phyloP scores from a whole-genome alignment of 2,113 vertebrate genomes.

The Cinclus mexicanus region DNA sequence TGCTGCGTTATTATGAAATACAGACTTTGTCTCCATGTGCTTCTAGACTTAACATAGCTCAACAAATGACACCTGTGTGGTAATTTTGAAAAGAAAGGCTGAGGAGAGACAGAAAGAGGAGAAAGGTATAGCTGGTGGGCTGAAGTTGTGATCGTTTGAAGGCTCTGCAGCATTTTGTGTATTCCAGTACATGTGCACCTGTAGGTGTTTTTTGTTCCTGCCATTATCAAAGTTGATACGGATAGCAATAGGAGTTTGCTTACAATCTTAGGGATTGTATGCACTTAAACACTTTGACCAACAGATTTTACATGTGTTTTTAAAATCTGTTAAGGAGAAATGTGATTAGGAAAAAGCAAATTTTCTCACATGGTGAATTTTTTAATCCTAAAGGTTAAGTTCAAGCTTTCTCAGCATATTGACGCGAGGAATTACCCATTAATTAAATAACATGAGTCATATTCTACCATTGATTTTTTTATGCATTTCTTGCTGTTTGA shows the following conservation, averaged over 20 bases:
- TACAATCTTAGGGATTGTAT: background rate
- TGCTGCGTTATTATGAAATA: conserved; percentile 46
- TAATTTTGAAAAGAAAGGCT: background rate
- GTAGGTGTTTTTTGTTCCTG: background rate
- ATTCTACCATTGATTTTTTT: conserved; percentile 62
- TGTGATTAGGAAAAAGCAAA: conserved; percentile 49
- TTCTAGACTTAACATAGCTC: conserved; percentile 23
- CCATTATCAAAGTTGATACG: background rate
- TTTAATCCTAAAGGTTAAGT: conserved; percentile 59
- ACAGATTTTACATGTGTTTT: conserved; percentile 54
- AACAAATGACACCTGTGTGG: conserved; percentile 16
- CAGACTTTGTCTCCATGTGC: conserved; percentile 21
- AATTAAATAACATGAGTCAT: conserved; percentile 66
- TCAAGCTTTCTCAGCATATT: conserved; percentile 65
- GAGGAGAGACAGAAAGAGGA: background rate
- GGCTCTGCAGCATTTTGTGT: background rate
- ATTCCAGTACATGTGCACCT: background rate
- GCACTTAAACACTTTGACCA: background rate
- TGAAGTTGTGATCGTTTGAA: background rate
- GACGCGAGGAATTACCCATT: conserved; percentile 57
- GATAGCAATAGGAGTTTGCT: background rate
- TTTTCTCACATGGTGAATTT: conserved; percentile 57
- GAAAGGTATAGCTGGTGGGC: background rate
- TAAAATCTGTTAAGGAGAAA: conserved; percentile 51
- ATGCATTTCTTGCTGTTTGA: conserved; percentile 47